Conservation (phyloP, 2,113 vertebrate genomes). For the Isichthys henryi region DNA sequence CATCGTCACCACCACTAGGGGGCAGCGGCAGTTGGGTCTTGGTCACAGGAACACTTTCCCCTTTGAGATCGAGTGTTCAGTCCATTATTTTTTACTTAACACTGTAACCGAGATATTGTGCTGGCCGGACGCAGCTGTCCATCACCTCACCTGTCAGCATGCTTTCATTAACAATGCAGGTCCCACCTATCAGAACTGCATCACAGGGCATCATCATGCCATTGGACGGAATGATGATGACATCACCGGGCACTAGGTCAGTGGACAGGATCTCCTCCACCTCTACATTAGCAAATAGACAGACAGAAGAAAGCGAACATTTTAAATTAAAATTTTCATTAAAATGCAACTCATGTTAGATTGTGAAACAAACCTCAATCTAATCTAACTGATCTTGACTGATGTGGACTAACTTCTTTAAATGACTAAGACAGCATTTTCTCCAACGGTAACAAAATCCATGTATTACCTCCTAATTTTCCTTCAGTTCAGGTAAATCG, state of each 20-base stretch:
- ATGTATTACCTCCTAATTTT: not conserved
- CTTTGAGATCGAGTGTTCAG: constrained; percentile 6
- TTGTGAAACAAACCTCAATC: not conserved
- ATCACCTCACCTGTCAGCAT: constrained; percentile 34
- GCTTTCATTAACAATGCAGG: constrained; percentile 39
- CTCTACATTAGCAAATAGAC: constrained; percentile 6
- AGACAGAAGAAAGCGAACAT: not conserved
- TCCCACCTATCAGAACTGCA: constrained; percentile 34
- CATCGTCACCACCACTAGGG: not conserved
- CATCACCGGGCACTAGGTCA: constrained; percentile 38
- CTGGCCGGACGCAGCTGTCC: not conserved
- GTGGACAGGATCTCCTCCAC: constrained; percentile 35
- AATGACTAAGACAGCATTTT: not conserved
- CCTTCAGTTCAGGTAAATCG: not conserved
- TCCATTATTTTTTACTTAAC: not conserved
- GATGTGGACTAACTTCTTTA: not conserved
- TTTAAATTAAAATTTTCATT: not conserved
- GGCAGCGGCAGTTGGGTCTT: constrained; percentile 33
- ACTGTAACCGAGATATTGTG: not conserved
- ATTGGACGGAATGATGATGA: constrained; percentile 30
- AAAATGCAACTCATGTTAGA: not conserved
- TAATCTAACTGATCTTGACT: not conserved
- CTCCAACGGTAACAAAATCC: not conserved
- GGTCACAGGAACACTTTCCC: constrained; percentile 36
- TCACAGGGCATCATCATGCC: constrained; percentile 35